Evolutionary conservation across 1,140 invertebrate genomes (phyloP).

Genomic region (Drosophila cardini): DNA sequence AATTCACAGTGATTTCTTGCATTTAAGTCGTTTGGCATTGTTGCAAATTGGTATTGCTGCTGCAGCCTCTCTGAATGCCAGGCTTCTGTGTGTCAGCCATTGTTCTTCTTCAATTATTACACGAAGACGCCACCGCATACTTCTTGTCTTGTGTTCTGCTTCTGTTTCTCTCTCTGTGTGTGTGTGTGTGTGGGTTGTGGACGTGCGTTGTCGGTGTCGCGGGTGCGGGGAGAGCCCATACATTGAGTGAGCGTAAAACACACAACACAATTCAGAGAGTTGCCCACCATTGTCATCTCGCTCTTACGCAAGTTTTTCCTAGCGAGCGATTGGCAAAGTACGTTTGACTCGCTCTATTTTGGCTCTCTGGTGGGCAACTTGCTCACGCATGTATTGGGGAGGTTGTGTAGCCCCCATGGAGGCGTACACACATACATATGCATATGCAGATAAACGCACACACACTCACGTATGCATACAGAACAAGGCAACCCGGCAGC

Average conservation of each 20-base stretch:
- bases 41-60: background rate
- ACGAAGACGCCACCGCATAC: constrained; percentile 77
- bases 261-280: constrained; percentile 31
- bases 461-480: constrained; percentile 14
- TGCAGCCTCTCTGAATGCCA: constrained; percentile 2
- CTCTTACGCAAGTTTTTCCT: constrained; percentile 7
- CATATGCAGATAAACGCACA: background rate
- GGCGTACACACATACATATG: constrained; percentile 9
- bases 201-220: constrained; percentile 15
- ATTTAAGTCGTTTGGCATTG: constrained; percentile 26
- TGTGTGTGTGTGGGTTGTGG: constrained; percentile 42
- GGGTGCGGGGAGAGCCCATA: background rate
- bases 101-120: constrained; percentile 75
- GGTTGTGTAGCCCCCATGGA: constrained; percentile 36
- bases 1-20: constrained; percentile 21
- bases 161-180: constrained; percentile 28
- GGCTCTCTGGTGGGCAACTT: constrained; percentile 6
- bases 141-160: constrained; percentile 61
- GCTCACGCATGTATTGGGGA: constrained; percentile 44
- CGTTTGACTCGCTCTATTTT: constrained; percentile 35
- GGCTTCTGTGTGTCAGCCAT: constrained; percentile 67
- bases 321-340: background rate
- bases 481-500: constrained; percentile 41
- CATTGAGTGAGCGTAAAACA: constrained; percentile 32
- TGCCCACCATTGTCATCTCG: constrained; percentile 22